Conservation (phyloP, 1,140 invertebrate genomes). For the Tenebrio molitor region DNA sequence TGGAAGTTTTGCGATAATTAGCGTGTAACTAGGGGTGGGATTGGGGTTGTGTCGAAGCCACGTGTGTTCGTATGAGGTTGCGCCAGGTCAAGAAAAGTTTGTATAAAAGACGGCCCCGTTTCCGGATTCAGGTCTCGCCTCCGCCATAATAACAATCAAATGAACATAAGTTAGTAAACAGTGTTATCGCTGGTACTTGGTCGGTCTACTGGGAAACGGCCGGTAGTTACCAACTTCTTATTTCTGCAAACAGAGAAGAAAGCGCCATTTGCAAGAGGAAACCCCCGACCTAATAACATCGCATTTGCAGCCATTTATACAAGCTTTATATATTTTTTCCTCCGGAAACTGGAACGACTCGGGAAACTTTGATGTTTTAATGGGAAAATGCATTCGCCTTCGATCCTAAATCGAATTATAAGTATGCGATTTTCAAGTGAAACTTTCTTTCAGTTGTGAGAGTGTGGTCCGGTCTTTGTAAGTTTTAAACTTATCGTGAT, state of each 20-base stretch:
- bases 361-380: neutral
- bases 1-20: too few species aligned
- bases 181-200: constrained; percentile 48
- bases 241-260: constrained; percentile 25
- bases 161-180: constrained; percentile 52
- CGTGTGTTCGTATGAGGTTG: too few species aligned
- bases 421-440: neutral
- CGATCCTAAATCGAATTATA: constrained; percentile 15
- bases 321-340: neutral
- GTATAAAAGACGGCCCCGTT: neutral
- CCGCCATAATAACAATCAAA: constrained; percentile 53
- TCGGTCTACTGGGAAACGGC: constrained; percentile 46
- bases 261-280: constrained; percentile 30
- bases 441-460: neutral
- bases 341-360: neutral
- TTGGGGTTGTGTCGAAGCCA: too few species aligned
- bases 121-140: constrained; percentile 47
- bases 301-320: constrained; percentile 6
- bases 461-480: neutral
- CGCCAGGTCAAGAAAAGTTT: neutral
- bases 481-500: constrained; percentile 10
- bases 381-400: neutral
- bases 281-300: constrained; percentile 4
- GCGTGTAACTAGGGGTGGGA: too few species aligned
- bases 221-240: constrained; percentile 47